Evolutionary conservation across 2,797 vertebrate species (phyloP).

Genomic region (Diceros bicornis): DNA sequence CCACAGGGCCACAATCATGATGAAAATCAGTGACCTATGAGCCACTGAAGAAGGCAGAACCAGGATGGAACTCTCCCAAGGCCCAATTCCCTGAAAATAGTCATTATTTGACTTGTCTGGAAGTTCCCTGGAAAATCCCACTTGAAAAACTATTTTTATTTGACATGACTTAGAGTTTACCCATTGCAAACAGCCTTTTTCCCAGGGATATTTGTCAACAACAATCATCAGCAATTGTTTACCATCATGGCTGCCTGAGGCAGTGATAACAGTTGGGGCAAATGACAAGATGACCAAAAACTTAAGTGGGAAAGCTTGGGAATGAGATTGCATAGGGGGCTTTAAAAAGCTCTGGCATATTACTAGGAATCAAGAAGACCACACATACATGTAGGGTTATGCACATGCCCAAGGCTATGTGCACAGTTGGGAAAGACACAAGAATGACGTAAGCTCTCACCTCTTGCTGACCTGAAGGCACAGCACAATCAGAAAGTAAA

Average conservation of each 20-base stretch:
- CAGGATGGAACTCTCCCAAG: neutral
- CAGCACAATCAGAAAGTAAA: neutral
- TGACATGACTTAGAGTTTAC: neutral
- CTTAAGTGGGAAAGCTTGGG: neutral
- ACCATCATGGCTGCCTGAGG: neutral
- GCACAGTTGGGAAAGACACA: neutral
- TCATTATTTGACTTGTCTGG: neutral
- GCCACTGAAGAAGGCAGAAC: neutral
- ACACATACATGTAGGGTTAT: too few relatives aligned
- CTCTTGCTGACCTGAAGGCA: neutral
- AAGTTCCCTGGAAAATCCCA: neutral
- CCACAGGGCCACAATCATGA: neutral
- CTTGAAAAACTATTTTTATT: neutral
- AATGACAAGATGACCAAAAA: neutral
- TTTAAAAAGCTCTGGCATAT: neutral
- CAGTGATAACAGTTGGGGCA: neutral
- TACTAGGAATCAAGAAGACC: neutral
- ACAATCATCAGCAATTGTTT: neutral
- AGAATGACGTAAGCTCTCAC: neutral
- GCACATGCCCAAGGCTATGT: neutral
- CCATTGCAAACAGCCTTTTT: neutral
- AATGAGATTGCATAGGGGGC: neutral
- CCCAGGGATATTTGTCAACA: neutral
- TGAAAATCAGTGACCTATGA: neutral
- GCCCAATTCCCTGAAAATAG: neutral